These are phyloP conservation scores for Drosophila neonasuta DNA, from an alignment of 2,888 invertebrate genomes.

Conservation along the genomic window DNA sequence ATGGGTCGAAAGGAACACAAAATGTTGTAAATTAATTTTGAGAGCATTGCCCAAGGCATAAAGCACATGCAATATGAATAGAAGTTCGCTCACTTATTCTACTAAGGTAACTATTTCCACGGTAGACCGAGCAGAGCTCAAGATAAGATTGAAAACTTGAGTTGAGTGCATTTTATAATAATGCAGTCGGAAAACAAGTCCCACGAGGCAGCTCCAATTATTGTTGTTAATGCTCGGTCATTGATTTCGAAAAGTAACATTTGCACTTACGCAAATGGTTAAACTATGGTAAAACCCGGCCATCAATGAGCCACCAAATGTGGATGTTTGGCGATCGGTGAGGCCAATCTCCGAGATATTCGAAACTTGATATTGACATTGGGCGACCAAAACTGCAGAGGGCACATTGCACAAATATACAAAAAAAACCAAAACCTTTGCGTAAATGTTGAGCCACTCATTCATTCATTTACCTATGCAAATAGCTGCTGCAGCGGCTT, in stretches of 20 bases:
- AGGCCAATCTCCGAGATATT: conserved; percentile 28
- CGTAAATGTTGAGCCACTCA: conserved; percentile 52
- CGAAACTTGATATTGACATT: conserved; percentile 54
- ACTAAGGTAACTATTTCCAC: conserved; percentile 5
- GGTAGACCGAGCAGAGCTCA: conserved; percentile 17
- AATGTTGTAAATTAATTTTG: conserved; percentile 19
- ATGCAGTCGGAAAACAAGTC: conserved; percentile 50
- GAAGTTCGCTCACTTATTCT: not conserved
- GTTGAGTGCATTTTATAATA: conserved; percentile 44
- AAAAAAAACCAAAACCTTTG: conserved; percentile 21
- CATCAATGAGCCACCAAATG: conserved; percentile 20
- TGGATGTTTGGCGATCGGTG: not conserved
- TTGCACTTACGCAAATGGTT: conserved; percentile 70
- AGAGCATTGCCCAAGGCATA: not conserved
- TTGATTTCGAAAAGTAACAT: conserved; percentile 76
- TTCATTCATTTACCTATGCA: conserved; percentile 35
- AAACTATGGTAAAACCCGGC: conserved; percentile 38
- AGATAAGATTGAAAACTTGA: conserved; percentile 7
- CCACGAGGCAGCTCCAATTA: conserved; percentile 55
- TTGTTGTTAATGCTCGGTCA: conserved; percentile 63
- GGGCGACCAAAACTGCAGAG: conserved; percentile 40
- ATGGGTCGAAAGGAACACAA: not conserved
- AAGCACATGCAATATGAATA: conserved; percentile 31
- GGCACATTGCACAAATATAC: conserved; percentile 48
- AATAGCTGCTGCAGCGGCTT: conserved; percentile 23